Evolutionary conservation across 2,888 invertebrate species (phyloP).

Genomic region (Druceiella hillmani): DNA sequence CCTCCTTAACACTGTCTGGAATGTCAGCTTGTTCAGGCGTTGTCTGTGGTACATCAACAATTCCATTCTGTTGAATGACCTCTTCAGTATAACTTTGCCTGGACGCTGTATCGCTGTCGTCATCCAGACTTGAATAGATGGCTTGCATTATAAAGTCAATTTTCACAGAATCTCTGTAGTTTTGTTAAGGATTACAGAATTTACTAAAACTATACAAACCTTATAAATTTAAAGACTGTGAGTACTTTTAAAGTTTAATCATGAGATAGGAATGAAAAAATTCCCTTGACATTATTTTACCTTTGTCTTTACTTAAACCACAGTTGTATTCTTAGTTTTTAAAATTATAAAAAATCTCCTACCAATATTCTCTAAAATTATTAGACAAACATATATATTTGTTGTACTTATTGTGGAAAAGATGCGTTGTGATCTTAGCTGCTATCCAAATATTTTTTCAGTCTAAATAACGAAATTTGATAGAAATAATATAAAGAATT

Average conservation of each 20-base stretch:
- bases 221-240: not conserved
- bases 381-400: too few species aligned
- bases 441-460: too few species aligned
- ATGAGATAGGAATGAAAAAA: too few species aligned
- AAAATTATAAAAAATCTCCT: too few species aligned
- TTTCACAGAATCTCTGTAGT: conserved; percentile 49
- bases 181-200: conserved; percentile 26
- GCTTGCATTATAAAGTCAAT: conserved; percentile 51
- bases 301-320: too few species aligned
- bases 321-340: too few species aligned
- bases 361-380: too few species aligned
- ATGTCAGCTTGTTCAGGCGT: conserved; percentile 29
- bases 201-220: conserved; percentile 13
- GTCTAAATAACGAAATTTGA: too few species aligned
- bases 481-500: too few species aligned
- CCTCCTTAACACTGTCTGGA: conserved; percentile 40
- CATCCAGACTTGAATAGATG: conserved; percentile 44
- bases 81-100: conserved; percentile 18
- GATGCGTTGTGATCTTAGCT: too few species aligned
- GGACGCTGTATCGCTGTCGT: conserved; percentile 24
- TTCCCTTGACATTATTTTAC: too few species aligned
- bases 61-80: conserved; percentile 14
- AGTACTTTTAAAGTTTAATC: not conserved
- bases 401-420: too few species aligned
- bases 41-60: not conserved